Evolutionary conservation across 2,797 vertebrate genomes (phyloP).

Genomic region (Coranthus polyacanthus): DNA sequence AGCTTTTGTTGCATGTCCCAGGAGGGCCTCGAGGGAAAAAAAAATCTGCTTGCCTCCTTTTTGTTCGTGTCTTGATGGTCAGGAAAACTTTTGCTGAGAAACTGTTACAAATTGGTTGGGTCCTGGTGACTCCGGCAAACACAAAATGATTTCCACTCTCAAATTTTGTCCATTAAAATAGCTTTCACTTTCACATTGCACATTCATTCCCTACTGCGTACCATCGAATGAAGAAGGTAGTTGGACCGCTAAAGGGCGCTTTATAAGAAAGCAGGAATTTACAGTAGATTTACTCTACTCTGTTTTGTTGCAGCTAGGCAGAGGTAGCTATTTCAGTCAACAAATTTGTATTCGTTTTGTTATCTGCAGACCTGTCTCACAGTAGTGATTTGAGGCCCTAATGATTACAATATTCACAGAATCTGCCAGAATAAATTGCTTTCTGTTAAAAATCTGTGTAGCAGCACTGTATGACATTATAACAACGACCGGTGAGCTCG

Average conservation of each 20-base stretch:
- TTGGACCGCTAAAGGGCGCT: background rate
- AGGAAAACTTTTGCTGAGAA: conserved; percentile 20
- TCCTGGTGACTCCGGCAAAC: conserved; percentile 6
- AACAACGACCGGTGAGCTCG: conserved; percentile 4
- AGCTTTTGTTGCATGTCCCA: conserved; percentile 53
- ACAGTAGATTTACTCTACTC: conserved; percentile 10
- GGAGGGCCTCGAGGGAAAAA: conserved; percentile 1
- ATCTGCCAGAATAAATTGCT: no score
- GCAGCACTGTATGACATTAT: conserved; percentile 1
- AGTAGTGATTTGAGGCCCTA: conserved; percentile 1
- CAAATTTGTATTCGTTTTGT: conserved; percentile 1
- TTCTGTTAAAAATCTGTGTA: conserved; percentile 17
- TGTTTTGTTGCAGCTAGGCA: background rate
- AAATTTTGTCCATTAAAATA: conserved; percentile 23
- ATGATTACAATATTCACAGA: conserved; percentile 9
- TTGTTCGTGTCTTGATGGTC: conserved; percentile 26
- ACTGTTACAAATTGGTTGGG: background rate
- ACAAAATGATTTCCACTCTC: conserved; percentile 7
- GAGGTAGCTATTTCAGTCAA: conserved; percentile 1
- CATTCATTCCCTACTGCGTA: conserved; percentile 21
- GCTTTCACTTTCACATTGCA: conserved; percentile 38
- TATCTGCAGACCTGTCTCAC: background rate
- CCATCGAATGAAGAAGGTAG: background rate
- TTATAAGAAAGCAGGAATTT: conserved; percentile 17
- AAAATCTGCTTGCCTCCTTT: conserved; percentile 16